These are phyloP conservation scores for Catostomus latipinnis DNA, from an alignment of 2,797 vertebrate genomes.

Conservation along the genomic window DNA sequence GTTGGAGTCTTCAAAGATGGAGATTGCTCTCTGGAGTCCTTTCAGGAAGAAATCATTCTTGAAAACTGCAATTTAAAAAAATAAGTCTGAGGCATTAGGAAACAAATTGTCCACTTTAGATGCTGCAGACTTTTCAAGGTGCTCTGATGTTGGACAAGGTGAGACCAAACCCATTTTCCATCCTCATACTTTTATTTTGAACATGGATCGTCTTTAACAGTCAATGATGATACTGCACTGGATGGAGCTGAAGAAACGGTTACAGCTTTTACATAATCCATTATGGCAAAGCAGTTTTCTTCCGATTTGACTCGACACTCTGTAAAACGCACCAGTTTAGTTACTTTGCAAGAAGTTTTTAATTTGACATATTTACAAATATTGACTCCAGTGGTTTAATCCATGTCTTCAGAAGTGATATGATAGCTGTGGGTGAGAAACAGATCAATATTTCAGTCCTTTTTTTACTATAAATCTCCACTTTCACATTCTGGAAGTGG, in stretches of 20 bases:
- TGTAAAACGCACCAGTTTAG: conserved; percentile 11
- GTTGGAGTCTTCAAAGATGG: background rate
- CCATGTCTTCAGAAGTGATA: no score
- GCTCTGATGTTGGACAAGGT: background rate
- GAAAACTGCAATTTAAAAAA: background rate
- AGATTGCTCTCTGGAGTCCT: background rate
- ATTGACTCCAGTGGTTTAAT: no score
- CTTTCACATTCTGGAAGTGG: no score
- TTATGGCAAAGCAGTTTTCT: conserved; percentile 22
- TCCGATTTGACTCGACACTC: conserved; percentile 23
- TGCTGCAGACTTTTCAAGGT: background rate
- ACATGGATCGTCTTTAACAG: conserved; percentile 3
- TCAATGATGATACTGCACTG: conserved; percentile 21
- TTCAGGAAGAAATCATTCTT: background rate
- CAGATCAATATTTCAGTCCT: no score
- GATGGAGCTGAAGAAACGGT: conserved; percentile 19
- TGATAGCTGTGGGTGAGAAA: no score
- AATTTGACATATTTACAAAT: background rate
- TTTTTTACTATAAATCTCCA: no score
- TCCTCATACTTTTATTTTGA: conserved; percentile 1
- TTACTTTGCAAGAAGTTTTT: background rate
- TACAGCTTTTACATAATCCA: conserved; percentile 36
- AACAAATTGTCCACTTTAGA: background rate
- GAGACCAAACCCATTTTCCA: background rate
- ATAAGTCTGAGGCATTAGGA: background rate